Conservation (phyloP, 2,888 invertebrate genomes). For the Drosophila meridiana region DNA sequence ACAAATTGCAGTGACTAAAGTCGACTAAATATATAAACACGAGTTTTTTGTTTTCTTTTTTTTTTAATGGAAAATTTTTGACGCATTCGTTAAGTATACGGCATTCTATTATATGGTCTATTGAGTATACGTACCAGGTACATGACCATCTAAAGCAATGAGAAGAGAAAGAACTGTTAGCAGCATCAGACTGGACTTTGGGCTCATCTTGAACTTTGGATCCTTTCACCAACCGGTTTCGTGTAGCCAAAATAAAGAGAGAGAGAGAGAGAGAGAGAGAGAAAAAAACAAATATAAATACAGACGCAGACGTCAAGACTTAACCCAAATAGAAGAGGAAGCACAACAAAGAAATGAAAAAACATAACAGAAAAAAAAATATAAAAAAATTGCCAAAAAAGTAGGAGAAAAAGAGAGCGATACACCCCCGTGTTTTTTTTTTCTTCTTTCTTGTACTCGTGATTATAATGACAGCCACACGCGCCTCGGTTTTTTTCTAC, state of each 20-base stretch:
- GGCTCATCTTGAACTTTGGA: slow-evolving; percentile 56
- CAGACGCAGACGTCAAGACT: slow-evolving; percentile 59
- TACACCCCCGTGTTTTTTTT: slow-evolving; percentile 30
- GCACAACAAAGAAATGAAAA: slow-evolving; percentile 17
- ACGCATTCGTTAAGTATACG: slow-evolving; percentile 22
- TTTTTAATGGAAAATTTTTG: slow-evolving; percentile 37
- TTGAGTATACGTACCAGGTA: slow-evolving; percentile 15
- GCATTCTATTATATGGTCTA: slow-evolving; percentile 1
- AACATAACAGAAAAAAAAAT: neutral
- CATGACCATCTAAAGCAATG: slow-evolving; percentile 25
- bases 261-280: neutral
- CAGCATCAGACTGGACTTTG: slow-evolving; percentile 46
- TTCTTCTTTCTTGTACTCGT: slow-evolving; percentile 15
- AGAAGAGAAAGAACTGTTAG: neutral
- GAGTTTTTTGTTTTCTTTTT: slow-evolving; percentile 8
- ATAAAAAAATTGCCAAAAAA: neutral
- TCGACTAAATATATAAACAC: slow-evolving; percentile 14
- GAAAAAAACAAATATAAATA: slow-evolving; percentile 14
- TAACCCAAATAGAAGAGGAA: slow-evolving; percentile 43
- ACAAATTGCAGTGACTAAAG: slow-evolving; percentile 10
- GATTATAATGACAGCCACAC: slow-evolving; percentile 59
- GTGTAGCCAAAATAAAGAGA: neutral
- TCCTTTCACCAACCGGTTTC: slow-evolving; percentile 19
- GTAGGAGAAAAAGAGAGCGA: slow-evolving; percentile 4
- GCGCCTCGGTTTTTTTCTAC: slow-evolving; percentile 36